Base-by-base conservation (phyloP, 1,140 invertebrate genomes). In the Littorina saxatilis region DNA sequence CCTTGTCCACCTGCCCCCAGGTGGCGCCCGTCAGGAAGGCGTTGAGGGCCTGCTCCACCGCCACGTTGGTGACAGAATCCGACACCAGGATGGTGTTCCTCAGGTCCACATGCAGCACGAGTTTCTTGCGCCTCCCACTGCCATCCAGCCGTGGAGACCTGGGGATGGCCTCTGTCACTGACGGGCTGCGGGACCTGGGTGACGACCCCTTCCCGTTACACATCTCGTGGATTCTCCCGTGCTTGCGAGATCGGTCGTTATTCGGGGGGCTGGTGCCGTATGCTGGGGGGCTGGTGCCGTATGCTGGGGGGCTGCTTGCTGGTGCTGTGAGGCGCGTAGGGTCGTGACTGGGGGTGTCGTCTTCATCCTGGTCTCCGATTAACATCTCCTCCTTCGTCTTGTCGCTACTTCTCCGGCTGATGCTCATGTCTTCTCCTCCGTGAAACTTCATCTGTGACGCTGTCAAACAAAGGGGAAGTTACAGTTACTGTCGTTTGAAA, bases 61-160 rank as follows among this genome's bases (percentile, higher is more conserved):
- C 83, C 0, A 91, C 88, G 72, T 91, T 89, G 1, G 90, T 91
- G 2, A 92, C 87, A 5, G 90, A 91, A 80, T 92, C 91, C 2
- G 91, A 89, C 13, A 92, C 91, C 5, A 92, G 82, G 39, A 91
- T 85, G 0, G 91, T 92, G 83, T 92, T 92, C 35, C 91, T 79
- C 32, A 92, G 86, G 76, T 92, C 91, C 79, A 92, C 87, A 83
- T 92, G 91, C 27, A 92, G 83, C n/a, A 92, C 79, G n/a, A 92
- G 85, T 82, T 92, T 92, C 77, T 89, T 84, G 72, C 68, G 80
- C 73, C 85, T 79, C n/a, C 70, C 70, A 35, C 73, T 55, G 27
- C 35, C 81, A 15, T 29, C 55, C 61, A 66, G 20, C 23, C 40
- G 27, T 0, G 75, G 55, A 27, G 68, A 81, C 32, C 58, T 27